phyloP scores from a whole-genome alignment of 2,113 vertebrate genomes.

The Corythornis madagascariensis region DNA sequence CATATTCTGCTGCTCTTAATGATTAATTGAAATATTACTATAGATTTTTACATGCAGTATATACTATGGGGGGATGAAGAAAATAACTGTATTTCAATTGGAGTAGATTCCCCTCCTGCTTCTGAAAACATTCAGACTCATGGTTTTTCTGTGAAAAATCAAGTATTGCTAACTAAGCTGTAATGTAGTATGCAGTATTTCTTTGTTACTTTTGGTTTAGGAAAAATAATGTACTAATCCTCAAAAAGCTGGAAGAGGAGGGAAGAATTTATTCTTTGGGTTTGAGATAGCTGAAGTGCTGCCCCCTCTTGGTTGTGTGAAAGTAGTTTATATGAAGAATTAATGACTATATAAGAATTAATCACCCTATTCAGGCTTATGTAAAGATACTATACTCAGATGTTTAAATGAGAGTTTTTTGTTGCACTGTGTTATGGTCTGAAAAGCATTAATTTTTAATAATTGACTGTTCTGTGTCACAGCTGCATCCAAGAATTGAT shows the following conservation, averaged over 20 bases:
- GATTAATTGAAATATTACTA: neutral
- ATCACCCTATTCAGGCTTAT: neutral
- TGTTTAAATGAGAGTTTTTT: neutral
- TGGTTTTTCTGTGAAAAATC: neutral
- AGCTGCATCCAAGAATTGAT: constrained; percentile 95
- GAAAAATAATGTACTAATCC: neutral
- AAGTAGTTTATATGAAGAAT: neutral
- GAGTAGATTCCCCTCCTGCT: neutral
- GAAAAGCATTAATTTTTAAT: neutral
- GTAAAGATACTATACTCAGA: neutral
- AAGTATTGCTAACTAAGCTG: neutral
- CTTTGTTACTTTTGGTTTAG: neutral
- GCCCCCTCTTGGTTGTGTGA: constrained; percentile 38
- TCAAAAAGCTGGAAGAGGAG: neutral
- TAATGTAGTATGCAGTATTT: neutral
- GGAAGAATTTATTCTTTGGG: neutral
- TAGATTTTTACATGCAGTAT: neutral
- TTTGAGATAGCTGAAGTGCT: constrained; percentile 5
- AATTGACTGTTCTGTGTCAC: constrained; percentile 11
- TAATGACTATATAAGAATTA: neutral
- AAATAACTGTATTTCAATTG: neutral
- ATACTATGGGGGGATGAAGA: neutral
- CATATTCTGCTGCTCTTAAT: neutral
- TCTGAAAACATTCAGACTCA: neutral
- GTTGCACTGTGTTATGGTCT: neutral